phyloP scores from a whole-genome alignment of 2,113 vertebrate genomes.

The Ranitomeya variabilis region DNA sequence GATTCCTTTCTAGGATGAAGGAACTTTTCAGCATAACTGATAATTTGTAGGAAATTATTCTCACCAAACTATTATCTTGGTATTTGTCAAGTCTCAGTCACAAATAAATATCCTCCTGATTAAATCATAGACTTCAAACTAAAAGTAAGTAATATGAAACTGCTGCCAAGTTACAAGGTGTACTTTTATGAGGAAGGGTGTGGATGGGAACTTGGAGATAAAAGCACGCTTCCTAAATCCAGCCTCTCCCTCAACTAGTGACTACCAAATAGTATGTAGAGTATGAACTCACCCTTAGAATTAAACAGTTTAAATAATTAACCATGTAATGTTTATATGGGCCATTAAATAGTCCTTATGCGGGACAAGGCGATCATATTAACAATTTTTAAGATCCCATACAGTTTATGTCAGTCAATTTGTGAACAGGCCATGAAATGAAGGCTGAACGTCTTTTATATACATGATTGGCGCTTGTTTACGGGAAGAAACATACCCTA shows the following conservation, averaged over 20 bases:
- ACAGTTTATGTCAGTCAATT: too few species aligned
- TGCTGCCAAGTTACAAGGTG: slow-evolving; percentile 35
- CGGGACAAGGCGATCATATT: too few species aligned
- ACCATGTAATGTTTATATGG: neutral
- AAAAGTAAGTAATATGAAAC: neutral
- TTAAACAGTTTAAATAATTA: neutral
- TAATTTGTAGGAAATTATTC: neutral
- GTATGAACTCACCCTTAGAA: neutral
- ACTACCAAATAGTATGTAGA: neutral
- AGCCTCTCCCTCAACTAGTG: neutral
- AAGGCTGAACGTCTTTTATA: too few species aligned
- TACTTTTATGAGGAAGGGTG: slow-evolving; percentile 46
- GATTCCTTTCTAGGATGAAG: too few species aligned
- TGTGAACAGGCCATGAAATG: too few species aligned
- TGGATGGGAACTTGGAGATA: slow-evolving; percentile 36
- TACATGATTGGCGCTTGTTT: too few species aligned
- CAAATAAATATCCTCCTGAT: slow-evolving; percentile 6
- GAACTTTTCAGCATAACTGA: neutral
- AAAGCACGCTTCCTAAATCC: slow-evolving; percentile 1
- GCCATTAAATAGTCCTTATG: too few species aligned
- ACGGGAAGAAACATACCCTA: too few species aligned
- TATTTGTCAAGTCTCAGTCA: neutral
- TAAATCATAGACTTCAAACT: neutral
- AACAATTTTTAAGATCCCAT: too few species aligned
- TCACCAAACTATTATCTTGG: neutral